A percentile compares a stretch with the other conserved stretches of the same genome.
These are phyloP conservation scores for Chelidonichthys spinosus DNA, from an alignment of 2,797 vertebrate genomes.

Conservation along the genomic window DNA sequence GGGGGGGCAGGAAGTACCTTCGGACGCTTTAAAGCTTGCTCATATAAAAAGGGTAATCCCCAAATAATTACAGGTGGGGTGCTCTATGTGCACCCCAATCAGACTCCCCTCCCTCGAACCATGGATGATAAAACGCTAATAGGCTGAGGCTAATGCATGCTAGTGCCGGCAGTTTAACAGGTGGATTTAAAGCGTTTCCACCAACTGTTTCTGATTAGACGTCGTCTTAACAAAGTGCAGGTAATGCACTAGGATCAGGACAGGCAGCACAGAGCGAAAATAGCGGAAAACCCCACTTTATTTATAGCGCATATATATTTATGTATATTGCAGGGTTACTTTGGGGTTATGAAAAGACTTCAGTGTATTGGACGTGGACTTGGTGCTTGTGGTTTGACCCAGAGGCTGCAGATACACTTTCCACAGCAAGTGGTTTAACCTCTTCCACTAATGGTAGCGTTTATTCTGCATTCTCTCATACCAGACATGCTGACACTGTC, in stretches of 20 bases:
- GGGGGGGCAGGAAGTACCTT: constrained; percentile 68
- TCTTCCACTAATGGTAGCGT: constrained; percentile 48
- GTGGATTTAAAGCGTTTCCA: constrained; percentile 40
- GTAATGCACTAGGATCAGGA: neutral
- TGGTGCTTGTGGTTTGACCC: constrained; percentile 60
- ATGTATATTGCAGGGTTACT: constrained; percentile 19
- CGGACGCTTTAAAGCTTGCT: constrained; percentile 72
- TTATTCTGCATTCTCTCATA: constrained; percentile 44
- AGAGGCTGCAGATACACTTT: constrained; percentile 46
- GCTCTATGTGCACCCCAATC: constrained; percentile 39
- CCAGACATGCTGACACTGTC: constrained; percentile 54
- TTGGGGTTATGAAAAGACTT: constrained; percentile 25
- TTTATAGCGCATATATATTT: neutral
- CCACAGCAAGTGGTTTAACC: constrained; percentile 58
- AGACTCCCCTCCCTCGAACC: constrained; percentile 33
- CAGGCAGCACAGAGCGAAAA: neutral
- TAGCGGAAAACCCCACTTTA: neutral
- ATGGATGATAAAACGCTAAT: constrained; percentile 67
- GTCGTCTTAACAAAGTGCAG: constrained; percentile 10
- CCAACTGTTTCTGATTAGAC: constrained; percentile 18
- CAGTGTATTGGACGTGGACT: constrained; percentile 1
- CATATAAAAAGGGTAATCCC: constrained; percentile 76
- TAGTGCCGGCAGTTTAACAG: constrained; percentile 42
- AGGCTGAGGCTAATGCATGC: constrained; percentile 33
- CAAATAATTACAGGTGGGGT: constrained; percentile 77